Base-by-base conservation (phyloP, 2,888 invertebrate genomes). In the Saturnia japonica region DNA sequence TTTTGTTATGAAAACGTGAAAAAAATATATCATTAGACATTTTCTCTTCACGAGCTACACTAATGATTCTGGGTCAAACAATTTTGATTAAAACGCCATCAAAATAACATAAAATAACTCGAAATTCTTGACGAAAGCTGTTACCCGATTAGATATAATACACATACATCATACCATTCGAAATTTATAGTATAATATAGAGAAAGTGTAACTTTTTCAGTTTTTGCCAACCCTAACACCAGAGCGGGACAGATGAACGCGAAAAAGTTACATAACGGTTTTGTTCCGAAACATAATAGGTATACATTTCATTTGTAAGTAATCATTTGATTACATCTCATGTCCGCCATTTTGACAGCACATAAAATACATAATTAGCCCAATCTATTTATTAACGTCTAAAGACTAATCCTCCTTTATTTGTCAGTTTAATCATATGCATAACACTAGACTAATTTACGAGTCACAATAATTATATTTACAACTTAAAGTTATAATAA, bases 181-280 rank as follows among this genome's bases (percentile, higher is more conserved):
- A 25, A 25, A 14, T 57, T 57, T 25, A 25, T 57, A 62, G 34
- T 1, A 9, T 11, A 12, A 25, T 14, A 60, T 12, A 28, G n/a
- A 64, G 34, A 34, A 19, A n/a, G 8, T n/a, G n/a, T n/a, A n/a
- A n/a, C 40, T 2, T n/a, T n/a, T n/a, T 64, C 16, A 40, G 0
- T 40, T 64, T 6, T 19, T 60, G 64, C 1, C 64, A 64, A 64
- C 64, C 64, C 40, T 64, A 64, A 40, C 19, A n/a, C 11, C 9
- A 40, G 64, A 64, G 40, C 19, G 11, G 1, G 16, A 19, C 19
- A 25, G 62, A 62, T 34, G 28, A 62, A 62, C 62, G n/a, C 40
- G n/a, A 64, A 64, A 64, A 40, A 40, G 64, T 64, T 64, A 64
- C 64, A 40, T 64, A 40, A 64, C 64, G 40, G 40, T 64, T 64